Percentiles rank a stretch among this genome's conserved stretches.
Conservation (phyloP, 2,797 vertebrate genomes). For the Poeciliopsis gracilis region DNA sequence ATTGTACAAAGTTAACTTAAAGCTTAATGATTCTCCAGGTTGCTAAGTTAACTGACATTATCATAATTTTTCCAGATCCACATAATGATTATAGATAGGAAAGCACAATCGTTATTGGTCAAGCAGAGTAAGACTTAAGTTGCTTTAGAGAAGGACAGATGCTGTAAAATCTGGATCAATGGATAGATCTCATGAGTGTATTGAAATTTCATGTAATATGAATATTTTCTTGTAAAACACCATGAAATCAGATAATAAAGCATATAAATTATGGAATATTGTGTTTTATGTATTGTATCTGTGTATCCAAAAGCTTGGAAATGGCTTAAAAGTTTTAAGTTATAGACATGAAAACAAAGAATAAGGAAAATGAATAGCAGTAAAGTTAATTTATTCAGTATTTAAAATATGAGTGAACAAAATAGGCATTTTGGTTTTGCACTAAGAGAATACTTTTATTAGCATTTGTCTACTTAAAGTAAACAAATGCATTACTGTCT, state of each 20-base stretch:
- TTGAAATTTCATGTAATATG: not conserved
- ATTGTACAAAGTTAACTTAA: conserved; percentile 43
- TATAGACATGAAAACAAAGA: not conserved
- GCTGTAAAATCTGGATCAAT: not conserved
- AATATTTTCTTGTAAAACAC: not conserved
- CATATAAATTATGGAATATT: not conserved
- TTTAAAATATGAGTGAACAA: not conserved
- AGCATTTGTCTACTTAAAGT: not conserved
- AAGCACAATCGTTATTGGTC: conserved; percentile 46
- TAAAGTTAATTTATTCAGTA: not conserved
- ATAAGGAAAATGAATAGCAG: not conserved
- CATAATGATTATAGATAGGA: conserved; percentile 62
- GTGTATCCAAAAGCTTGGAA: not conserved
- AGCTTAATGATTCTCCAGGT: conserved; percentile 53
- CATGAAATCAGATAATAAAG: not conserved
- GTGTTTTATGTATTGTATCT: not conserved
- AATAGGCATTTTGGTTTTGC: not conserved
- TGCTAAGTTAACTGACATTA: conserved; percentile 57
- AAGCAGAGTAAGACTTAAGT: conserved; percentile 36
- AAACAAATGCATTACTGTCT: not conserved
- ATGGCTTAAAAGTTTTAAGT: not conserved
- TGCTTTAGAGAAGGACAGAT: conserved; percentile 6
- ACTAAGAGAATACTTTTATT: not conserved
- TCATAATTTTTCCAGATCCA: conserved; percentile 54
- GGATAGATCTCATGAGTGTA: not conserved